Percentiles rank a stretch among this genome's conserved stretches.
phyloP scores from a whole-genome alignment of 2,113 vertebrate species.

The Pandion haliaetus region DNA sequence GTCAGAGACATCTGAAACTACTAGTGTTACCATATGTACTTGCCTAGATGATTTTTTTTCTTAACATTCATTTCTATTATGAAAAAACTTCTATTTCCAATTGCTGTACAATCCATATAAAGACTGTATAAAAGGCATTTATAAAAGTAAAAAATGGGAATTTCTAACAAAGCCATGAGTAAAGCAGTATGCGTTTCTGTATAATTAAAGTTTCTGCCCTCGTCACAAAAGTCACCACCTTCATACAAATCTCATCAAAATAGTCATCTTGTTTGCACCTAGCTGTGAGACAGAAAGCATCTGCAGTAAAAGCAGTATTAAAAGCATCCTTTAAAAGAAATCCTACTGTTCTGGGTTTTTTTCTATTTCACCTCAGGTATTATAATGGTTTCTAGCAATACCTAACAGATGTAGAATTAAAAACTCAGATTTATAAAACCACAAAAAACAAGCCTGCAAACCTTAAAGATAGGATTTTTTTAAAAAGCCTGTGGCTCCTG shows the following conservation, averaged over 20 bases:
- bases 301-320: neutral
- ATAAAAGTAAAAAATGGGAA: neutral
- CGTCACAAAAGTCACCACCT: neutral
- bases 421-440: neutral
- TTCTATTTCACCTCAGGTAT: neutral
- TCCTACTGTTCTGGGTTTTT: neutral
- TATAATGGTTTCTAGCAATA: neutral
- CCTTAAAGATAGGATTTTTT: neutral
- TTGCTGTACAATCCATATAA: neutral
- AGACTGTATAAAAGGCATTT: neutral
- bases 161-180: neutral
- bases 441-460: neutral
- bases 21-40: neutral
- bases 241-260: neutral
- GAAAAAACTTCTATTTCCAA: neutral
- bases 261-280: neutral
- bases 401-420: neutral
- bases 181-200: neutral
- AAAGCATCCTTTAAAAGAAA: constrained; percentile 13
- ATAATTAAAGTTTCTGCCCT: constrained; percentile 23
- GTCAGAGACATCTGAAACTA: neutral
- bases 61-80: neutral
- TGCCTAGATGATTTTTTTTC: neutral
- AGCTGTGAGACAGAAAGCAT: neutral
- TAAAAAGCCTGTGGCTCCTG: neutral